Evolutionary conservation across 2,888 invertebrate genomes (phyloP).

Genomic region (Andricus quercusramuli): DNA sequence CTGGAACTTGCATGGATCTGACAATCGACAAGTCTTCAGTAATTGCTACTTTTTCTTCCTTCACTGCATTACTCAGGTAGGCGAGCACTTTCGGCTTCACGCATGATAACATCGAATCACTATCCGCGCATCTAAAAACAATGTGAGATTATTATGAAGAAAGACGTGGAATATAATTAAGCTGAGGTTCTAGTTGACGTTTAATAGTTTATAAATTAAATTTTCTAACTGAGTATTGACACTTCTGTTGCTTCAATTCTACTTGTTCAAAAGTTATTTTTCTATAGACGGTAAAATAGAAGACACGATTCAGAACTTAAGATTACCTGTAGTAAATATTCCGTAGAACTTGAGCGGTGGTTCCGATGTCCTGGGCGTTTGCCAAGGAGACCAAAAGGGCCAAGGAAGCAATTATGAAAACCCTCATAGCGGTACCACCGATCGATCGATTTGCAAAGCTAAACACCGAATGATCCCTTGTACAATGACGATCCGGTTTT

Average conservation of each 20-base stretch:
- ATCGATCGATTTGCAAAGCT: conserved; percentile 72
- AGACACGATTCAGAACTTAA: conserved; percentile 3
- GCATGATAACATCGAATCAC: conserved; percentile 80
- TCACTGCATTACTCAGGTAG: conserved; percentile 85
- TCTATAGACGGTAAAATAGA: not conserved
- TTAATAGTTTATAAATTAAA: not conserved
- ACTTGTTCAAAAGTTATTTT: not conserved
- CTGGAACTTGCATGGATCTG: conserved; percentile 80
- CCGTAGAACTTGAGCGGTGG: conserved; percentile 70
- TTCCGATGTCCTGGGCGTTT: conserved; percentile 65
- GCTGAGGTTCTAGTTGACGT: not conserved
- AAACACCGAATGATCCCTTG: conserved; percentile 75
- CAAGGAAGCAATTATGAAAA: conserved; percentile 64
- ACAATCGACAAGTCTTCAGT: conserved; percentile 88
- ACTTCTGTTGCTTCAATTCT: not conserved
- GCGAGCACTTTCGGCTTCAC: conserved; percentile 88
- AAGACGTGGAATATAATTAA: not conserved
- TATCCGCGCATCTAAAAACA: conserved; percentile 71
- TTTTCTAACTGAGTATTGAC: not conserved
- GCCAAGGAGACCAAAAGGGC: conserved; percentile 64
- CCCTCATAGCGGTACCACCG: conserved; percentile 69
- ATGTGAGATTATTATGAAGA: not conserved
- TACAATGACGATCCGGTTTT: conserved; percentile 73
- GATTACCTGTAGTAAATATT: conserved; percentile 74
- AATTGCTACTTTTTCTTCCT: conserved; percentile 86